Conservation (phyloP, 2,113 vertebrate genomes). For the Leptobrachium ailaonicum region DNA sequence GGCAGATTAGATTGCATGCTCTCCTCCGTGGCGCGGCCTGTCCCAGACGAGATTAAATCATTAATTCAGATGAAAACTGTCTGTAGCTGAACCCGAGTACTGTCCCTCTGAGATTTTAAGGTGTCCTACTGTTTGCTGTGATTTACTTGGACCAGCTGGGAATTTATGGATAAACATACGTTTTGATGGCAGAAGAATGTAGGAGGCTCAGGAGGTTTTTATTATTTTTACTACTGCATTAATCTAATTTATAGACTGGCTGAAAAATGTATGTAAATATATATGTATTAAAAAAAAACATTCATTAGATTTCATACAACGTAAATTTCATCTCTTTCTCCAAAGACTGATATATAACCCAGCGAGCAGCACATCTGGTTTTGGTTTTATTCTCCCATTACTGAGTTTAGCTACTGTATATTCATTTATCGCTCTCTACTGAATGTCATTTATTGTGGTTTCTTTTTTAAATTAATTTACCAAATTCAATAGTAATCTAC, state of each 20-base stretch:
- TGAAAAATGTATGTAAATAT: background rate
- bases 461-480: too few relatives aligned
- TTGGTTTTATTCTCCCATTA: background rate
- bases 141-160: background rate
- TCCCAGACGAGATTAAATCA: background rate
- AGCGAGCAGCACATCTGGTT: background rate
- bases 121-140: constrained; percentile 10
- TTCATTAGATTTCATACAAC: background rate
- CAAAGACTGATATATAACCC: background rate
- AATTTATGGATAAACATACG: constrained; percentile 14
- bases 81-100: constrained; percentile 12
- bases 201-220: background rate
- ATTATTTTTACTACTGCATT: background rate
- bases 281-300: background rate
- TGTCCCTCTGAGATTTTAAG: constrained; percentile 6
- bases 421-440: background rate
- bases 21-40: background rate
- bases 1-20: background rate
- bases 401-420: background rate
- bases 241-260: background rate
- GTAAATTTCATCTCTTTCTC: background rate
- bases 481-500: too few relatives aligned
- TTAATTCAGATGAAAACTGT: constrained; percentile 13
- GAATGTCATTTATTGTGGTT: too few relatives aligned
- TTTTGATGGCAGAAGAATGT: background rate